Evolutionary conservation across 2,113 vertebrate species (phyloP), one percentile per base, ranked within the genome.

Genomic region (Hippopotamus amphibius): DNA sequence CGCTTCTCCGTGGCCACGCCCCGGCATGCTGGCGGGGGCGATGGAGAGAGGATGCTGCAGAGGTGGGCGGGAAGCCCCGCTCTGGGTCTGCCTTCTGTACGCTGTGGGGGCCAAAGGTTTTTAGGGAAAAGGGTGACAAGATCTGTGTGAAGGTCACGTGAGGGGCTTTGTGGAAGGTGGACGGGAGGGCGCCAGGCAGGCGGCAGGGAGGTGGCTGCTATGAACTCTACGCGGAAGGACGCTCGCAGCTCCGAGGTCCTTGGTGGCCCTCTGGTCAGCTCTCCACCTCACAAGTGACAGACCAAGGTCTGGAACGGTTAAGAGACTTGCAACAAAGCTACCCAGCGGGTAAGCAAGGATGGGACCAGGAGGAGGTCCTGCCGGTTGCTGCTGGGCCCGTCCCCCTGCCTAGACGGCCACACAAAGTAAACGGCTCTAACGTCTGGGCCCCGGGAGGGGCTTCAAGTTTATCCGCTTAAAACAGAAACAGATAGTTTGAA

Each of bases 21-120:
- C 71, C 1, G 6, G 50, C 8, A 12, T 0, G 1, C 1, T 0
- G 7, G 28, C 1, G n/a, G n/a, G 12, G 28, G 21, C 11, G 14
- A 33, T 0, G 3, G 16, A 13, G 19, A 84, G n/a, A 53, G 0
- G 5, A 19, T 15, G 3, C 17, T 4, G 26, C 41, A 46, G 43
- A 88, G 8, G 21, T 1, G 10, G 71, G 17, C 0, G 2, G 43
- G 59, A 63, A 7, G 30, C 61, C 11, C 2, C 16, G 21, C 21
- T 53, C 43, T 17, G 14, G 43, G 46, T 41, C 71, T 69, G 9
- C 7, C 1, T 30, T 77, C 74, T 80, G 14, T 84, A 48, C 1
- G 2, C 0, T 9, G 12, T 6, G 15, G n/a, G 41, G 24, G 57
- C 30, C 65, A 46, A 55, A 84, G 71, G 50, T 24, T 80, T 41